Conservation (phyloP, 2,113 vertebrate genomes). For the Serinus canaria region DNA sequence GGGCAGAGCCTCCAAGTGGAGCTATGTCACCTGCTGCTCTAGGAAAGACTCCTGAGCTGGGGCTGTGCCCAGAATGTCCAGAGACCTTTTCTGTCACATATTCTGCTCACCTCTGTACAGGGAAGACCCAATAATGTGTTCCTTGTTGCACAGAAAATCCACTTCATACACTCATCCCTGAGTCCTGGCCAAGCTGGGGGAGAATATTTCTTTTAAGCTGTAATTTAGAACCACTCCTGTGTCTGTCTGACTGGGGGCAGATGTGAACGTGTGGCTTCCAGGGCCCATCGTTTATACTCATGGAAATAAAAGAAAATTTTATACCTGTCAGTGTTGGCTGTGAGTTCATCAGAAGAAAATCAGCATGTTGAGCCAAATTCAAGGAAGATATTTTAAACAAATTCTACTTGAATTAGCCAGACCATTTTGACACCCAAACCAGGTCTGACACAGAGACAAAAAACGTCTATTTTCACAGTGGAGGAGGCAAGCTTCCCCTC, state of each 20-base stretch:
- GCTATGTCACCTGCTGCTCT: background rate
- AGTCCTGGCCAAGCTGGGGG: background rate
- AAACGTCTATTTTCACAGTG: background rate
- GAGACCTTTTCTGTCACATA: rapidly evolving
- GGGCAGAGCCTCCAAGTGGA: rapidly evolving
- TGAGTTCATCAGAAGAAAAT: background rate
- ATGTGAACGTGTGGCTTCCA: background rate
- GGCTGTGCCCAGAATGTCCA: background rate
- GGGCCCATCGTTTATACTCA: background rate
- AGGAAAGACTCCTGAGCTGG: background rate
- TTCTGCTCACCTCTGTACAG: background rate
- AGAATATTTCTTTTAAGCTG: background rate
- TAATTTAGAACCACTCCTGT: background rate
- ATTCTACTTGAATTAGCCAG: background rate
- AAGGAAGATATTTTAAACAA: background rate
- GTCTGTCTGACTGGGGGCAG: background rate
- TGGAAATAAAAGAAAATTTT: background rate
- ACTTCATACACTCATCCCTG: background rate
- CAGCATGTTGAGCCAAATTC: background rate
- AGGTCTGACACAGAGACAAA: background rate
- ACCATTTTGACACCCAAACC: background rate
- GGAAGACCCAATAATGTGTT: rapidly evolving
- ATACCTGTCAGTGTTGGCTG: background rate
- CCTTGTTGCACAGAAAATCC: background rate
- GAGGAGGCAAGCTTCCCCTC: background rate